Conservation (phyloP, 1,140 invertebrate genomes). For the Theocolax elegans region DNA sequence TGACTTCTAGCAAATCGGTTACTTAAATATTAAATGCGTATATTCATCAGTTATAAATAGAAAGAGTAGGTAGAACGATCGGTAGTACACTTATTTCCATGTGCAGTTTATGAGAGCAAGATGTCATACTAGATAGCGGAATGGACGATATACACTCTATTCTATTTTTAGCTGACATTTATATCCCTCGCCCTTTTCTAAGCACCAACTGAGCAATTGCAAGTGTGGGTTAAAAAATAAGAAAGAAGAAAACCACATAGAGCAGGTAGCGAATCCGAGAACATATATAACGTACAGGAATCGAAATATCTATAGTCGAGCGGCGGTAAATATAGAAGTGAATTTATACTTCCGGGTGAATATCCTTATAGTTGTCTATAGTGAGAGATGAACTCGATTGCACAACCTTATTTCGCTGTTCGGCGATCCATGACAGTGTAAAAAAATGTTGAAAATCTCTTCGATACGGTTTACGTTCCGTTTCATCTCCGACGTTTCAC, state of each 20-base stretch:
- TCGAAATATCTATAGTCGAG: slow-evolving; percentile 45
- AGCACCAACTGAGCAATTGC: slow-evolving; percentile 10
- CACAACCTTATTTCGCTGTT: neutral
- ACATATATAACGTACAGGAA: neutral
- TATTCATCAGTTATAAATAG: slow-evolving; percentile 3
- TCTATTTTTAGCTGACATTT: slow-evolving; percentile 34
- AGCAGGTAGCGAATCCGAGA: neutral
- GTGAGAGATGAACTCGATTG: neutral
- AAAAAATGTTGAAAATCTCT: no score
- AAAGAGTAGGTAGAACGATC: neutral
- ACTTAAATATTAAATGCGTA: neutral
- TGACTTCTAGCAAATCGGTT: slow-evolving; percentile 8
- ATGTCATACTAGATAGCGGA: no score
- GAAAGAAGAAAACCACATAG: neutral
- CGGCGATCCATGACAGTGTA: neutral
- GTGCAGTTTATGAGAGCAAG: no score
- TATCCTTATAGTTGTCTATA: slow-evolving; percentile 48
- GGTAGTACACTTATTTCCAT: no score
- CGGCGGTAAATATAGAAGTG: slow-evolving; percentile 52
- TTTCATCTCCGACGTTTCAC: no score
- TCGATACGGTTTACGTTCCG: no score
- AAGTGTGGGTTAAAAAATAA: neutral
- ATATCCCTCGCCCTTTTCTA: slow-evolving; percentile 1
- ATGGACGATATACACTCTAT: no score
- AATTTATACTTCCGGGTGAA: slow-evolving; percentile 54